Conservation (phyloP, 2,113 vertebrate genomes). For the Scytalopus superciliaris region DNA sequence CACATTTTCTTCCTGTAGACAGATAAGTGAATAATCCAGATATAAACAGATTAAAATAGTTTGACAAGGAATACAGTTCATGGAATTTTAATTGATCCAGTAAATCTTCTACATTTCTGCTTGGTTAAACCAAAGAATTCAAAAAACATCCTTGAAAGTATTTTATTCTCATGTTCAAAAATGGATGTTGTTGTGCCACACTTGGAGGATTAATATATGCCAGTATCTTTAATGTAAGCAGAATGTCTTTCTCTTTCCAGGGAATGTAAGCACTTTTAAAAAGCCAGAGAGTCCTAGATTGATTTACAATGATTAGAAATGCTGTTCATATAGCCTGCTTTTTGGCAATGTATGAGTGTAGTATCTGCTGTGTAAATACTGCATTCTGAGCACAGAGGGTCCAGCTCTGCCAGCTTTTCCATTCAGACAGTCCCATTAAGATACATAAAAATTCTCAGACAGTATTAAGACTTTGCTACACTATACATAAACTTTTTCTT, state of each 20-base stretch:
- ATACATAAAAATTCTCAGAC: not conserved
- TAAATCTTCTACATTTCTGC: not conserved
- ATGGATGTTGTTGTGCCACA: not conserved
- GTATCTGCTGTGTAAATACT: not conserved
- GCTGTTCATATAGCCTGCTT: not conserved
- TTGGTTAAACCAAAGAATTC: not conserved
- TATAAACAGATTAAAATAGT: conserved; percentile 21
- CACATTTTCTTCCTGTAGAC: conserved; percentile 10
- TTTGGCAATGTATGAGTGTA: not conserved
- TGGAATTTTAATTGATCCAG: conserved; percentile 8
- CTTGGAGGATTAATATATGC: not conserved
- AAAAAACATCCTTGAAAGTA: not conserved
- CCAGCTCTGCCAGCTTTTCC: not conserved
- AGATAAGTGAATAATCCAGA: conserved; percentile 7
- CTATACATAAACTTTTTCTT: not conserved
- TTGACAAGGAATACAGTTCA: not conserved
- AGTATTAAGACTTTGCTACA: not conserved
- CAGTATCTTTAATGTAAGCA: not conserved
- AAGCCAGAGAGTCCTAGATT: not conserved
- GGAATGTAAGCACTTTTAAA: not conserved
- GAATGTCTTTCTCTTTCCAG: not conserved
- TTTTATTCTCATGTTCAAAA: not conserved
- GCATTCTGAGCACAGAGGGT: not conserved
- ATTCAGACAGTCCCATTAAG: not conserved
- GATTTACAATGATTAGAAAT: not conserved